Evolutionary conservation across 2,888 invertebrate species (phyloP), one percentile per base, ranked within the genome.

Genomic region (Lasioglossum villosulum): DNA sequence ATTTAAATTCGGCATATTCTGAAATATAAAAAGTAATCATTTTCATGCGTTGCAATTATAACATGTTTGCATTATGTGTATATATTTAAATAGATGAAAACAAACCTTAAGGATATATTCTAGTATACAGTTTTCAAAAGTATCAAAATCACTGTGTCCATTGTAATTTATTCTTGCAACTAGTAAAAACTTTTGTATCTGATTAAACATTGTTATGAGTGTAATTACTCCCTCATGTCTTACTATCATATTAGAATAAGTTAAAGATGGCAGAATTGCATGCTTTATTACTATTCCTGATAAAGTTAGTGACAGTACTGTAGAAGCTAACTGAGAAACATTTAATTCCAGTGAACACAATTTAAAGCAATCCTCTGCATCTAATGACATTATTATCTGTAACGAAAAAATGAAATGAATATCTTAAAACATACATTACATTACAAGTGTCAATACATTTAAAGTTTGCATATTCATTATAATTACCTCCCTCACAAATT

Each of bases 321-420:
- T 96, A 88, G 95, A 96, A 0, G 96, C 95, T 48, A 96, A 95
- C 94, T 97, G 96, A n/a, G 95, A 89, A 27, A 95, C 89, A 86
- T 93, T 95, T 16, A 97, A 93, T 80, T 96, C 95, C 16, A 91
- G 87, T 87, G 96, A 95, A 91, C 95, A 96, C 37, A 94, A 93
- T 37, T 96, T 95, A 71, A 97, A 94, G 86, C 96, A 96, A 56
- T 23, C 82, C 48, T 91, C 90, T 8, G 91, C 70, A 80, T 94
- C 84, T 37, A 95, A 82, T 4, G 93, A 90, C 68, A 91, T 89
- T 45, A 95, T 92, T 59, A 95, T 87, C 93, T 94, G 83, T 16
- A 88, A 90, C 76, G 68, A 81, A 42, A 56, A 71, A 30, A 48
- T 19, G 68, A 56, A 66, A 45, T 30, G 37, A 75, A 76, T 34